Evolutionary conservation across 2,797 vertebrate genomes (phyloP).

Genomic region (Gila robusta): DNA sequence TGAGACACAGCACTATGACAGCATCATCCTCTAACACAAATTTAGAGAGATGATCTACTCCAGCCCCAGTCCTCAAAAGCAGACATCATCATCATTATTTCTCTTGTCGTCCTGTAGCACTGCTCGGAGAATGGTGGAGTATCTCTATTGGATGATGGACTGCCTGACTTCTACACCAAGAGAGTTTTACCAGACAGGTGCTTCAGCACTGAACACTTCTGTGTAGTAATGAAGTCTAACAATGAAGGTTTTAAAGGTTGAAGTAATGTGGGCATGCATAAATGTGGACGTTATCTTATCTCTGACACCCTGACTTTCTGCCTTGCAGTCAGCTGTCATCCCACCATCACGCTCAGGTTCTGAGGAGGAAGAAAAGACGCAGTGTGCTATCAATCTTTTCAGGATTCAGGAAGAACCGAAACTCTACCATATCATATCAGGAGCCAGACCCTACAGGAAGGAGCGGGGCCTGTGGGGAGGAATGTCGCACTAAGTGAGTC

Average conservation of each 20-base stretch:
- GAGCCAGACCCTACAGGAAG: constrained; percentile 70
- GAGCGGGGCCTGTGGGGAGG: constrained; percentile 57
- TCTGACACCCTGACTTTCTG: constrained; percentile 35
- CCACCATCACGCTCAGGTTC: constrained; percentile 78
- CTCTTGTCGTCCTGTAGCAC: constrained; percentile 67
- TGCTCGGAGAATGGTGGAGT: constrained; percentile 85
- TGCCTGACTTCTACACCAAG: constrained; percentile 92
- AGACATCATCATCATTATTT: constrained; percentile 1
- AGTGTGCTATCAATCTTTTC: constrained; percentile 81
- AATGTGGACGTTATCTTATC: background rate
- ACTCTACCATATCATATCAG: constrained; percentile 78
- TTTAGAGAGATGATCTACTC: constrained; percentile 16
- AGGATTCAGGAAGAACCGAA: constrained; percentile 82
- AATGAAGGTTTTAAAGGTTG: constrained; percentile 20
- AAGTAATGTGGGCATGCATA: constrained; percentile 4
- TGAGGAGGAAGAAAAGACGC: constrained; percentile 82
- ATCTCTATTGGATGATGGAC: constrained; percentile 86
- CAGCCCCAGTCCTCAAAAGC: background rate
- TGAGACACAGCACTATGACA: background rate
- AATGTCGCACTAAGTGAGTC: constrained; percentile 62
- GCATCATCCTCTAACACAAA: constrained; percentile 7
- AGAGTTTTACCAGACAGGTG: constrained; percentile 89
- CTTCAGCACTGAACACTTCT: background rate
- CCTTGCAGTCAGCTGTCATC: constrained; percentile 78
- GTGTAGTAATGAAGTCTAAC: constrained; percentile 4